Percentiles rank a stretch among this genome's conserved stretches.
Evolutionary conservation across 2,113 vertebrate genomes (phyloP).

Genomic region (Phaetusa simplex): DNA sequence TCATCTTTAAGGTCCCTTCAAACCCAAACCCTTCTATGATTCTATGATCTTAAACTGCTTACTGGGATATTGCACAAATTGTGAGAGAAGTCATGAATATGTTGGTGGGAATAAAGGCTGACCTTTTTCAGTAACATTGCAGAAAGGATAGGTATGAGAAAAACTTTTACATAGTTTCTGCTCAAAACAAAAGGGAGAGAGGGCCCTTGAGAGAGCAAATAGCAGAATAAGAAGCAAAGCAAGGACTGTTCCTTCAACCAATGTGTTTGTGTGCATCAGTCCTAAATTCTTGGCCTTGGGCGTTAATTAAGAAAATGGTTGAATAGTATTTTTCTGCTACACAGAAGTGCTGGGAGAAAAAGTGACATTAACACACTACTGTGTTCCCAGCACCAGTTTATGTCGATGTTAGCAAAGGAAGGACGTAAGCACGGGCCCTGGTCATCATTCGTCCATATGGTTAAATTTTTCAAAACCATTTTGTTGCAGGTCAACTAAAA

Average conservation of each 20-base stretch:
- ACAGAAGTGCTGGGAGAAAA: background rate
- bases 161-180: background rate
- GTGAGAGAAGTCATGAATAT: background rate
- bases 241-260: background rate
- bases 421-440: background rate
- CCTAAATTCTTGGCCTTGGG: background rate
- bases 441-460: background rate
- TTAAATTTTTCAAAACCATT: background rate
- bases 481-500: background rate
- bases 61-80: background rate
- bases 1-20: background rate
- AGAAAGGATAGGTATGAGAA: background rate
- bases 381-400: background rate
- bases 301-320: background rate
- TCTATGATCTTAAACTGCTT: background rate
- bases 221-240: background rate
- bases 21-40: background rate
- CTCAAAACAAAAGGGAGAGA: background rate
- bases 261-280: background rate
- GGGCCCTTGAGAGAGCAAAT: background rate
- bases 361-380: background rate
- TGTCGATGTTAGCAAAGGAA: accelerated
- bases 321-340: background rate
- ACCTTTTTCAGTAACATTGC: background rate
- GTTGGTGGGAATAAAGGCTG: background rate